Base-by-base conservation (phyloP, 2,797 vertebrate genomes). In the Spea hammondii region DNA sequence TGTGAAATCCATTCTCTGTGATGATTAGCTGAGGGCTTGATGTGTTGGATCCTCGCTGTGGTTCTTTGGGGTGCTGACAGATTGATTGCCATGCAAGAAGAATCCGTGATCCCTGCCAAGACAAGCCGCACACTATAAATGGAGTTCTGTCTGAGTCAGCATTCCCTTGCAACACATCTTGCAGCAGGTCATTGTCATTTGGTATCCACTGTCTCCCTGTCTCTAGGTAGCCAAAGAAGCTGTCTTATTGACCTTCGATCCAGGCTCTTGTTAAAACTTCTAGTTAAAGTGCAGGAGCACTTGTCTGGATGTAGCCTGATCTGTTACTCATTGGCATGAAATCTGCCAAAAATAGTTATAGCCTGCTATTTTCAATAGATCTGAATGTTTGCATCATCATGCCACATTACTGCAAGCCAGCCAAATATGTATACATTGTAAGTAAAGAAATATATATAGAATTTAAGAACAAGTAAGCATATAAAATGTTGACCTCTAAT, bases 61-160 rank as follows among this genome's bases (percentile, higher is more conserved):
- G 80, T 77, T 78, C 65, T 82, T 82, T 77, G 55, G 70, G 65
- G 45, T 82, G 80, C 67, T 74, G 80, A 82, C 70, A 74, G 80
- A 82, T 82, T 82, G 50, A 82, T 78, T 82, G 44, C 75, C 71
- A 74, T 44, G 67, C 57, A 77, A 78, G 44, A 77, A 74, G 67
- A 77, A 74, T 70, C 55, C 45, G 65, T 55, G 70, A 4, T 77
- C 32, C 17, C 64, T 77, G 80, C 80, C 80, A 82, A 77, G 70
- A 67, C 5, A 14, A 66, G 57, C 17, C 45, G 44, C 70, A 54
- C 49, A 72, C 53, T 57, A 69, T 60, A 81, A 64, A 77, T 47
- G 71, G 57, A 71, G 10, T 59, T 74, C 44, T 12, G 10, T 73
- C 70, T 82, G 80, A 82, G 75, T 82, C 80, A 82, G 80, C 75